phyloP scores from a whole-genome alignment of 2,888 invertebrate genomes.

The Junonia oenone region DNA sequence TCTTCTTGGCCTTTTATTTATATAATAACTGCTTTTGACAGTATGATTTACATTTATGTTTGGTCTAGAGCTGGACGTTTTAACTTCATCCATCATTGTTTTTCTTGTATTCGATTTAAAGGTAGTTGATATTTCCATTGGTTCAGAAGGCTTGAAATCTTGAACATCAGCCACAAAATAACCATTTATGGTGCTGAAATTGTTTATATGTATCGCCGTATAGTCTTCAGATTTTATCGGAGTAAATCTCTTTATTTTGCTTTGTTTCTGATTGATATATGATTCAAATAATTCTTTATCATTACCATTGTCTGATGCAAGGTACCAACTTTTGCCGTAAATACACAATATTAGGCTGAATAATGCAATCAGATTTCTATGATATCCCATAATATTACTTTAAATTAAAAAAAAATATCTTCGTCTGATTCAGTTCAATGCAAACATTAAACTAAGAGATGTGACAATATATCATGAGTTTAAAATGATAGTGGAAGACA shows the following conservation, averaged over 20 bases:
- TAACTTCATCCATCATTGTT: not conserved
- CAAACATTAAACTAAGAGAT: conserved; percentile 14
- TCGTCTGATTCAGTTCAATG: conserved; percentile 8
- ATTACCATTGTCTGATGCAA: conserved; percentile 37
- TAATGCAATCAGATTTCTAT: not conserved
- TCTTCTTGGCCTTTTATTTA: conserved; percentile 32
- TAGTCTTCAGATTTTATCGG: not conserved
- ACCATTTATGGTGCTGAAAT: not conserved
- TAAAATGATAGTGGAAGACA: conserved; percentile 33
- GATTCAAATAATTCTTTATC: not conserved
- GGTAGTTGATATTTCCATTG: conserved; percentile 1
- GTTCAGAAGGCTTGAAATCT: conserved; percentile 6
- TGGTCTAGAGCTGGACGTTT: not conserved
- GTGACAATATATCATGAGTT: conserved; percentile 12
- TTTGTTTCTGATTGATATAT: not conserved
- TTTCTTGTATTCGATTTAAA: not conserved
- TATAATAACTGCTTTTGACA: not conserved
- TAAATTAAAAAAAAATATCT: not conserved
- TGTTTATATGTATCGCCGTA: not conserved
- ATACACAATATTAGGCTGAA: conserved; percentile 8
- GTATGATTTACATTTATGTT: not conserved
- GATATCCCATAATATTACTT: conserved; percentile 11
- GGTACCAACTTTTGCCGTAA: conserved; percentile 48
- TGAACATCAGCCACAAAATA: not conserved
- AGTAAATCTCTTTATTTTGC: not conserved